Evolutionary conservation across 2,888 invertebrate species (phyloP).

Genomic region (Pristionchus entomophagus): DNA sequence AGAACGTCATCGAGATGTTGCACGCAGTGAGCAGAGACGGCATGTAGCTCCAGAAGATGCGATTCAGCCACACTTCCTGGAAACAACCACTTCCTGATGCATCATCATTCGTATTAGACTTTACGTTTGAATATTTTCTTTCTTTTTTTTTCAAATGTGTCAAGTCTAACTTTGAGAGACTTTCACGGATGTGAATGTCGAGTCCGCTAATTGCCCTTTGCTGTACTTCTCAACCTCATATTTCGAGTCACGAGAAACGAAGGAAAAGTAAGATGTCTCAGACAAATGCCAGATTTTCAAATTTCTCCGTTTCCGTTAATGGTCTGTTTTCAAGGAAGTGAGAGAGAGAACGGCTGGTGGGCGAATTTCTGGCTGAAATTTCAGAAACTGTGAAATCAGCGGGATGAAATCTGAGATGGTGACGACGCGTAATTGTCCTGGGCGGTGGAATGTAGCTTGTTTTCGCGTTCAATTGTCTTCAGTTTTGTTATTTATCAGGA

Average conservation of each 20-base stretch:
- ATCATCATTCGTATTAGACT: neutral
- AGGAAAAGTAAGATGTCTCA: neutral
- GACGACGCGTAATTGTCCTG: neutral
- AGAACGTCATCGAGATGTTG: slow-evolving; percentile 73
- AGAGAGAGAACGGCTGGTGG: neutral
- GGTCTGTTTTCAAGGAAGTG: neutral
- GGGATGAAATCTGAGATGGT: neutral
- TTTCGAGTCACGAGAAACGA: neutral
- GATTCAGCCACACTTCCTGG: slow-evolving; percentile 67
- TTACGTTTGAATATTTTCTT: too few relatives aligned
- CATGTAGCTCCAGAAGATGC: slow-evolving; percentile 68
- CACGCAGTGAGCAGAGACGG: slow-evolving; percentile 71
- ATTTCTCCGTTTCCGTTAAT: neutral
- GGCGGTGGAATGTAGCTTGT: too few relatives aligned
- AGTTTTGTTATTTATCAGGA: too few relatives aligned
- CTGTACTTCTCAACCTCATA: neutral
- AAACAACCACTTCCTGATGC: slow-evolving; percentile 24
- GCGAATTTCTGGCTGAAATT: neutral
- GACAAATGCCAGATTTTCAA: neutral
- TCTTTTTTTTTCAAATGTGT: too few relatives aligned
- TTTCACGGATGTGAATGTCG: neutral
- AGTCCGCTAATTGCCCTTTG: neutral
- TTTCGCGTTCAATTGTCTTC: too few relatives aligned
- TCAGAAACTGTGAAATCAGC: neutral
- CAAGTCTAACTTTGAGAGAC: too few relatives aligned